phyloP scores from a whole-genome alignment of 2,888 invertebrate species.

The Tribolium freemani region DNA sequence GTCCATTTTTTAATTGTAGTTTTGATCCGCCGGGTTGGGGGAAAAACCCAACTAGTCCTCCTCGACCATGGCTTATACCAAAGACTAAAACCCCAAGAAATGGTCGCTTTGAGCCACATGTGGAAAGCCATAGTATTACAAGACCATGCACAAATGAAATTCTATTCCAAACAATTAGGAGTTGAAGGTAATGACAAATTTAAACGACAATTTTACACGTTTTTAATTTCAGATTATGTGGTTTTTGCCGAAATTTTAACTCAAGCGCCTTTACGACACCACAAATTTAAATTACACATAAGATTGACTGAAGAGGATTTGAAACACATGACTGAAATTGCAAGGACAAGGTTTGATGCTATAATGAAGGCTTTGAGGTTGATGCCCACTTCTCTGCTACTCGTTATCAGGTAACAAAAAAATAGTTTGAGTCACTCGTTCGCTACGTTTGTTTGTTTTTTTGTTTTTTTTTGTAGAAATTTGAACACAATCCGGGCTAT shows the following conservation, averaged over 20 bases:
- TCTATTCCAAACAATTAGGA: conserved; percentile 74
- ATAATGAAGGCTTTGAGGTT: conserved; percentile 74
- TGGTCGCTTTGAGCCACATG: conserved; percentile 76
- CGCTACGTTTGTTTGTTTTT: not conserved
- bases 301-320: conserved; percentile 73
- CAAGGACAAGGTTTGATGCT: conserved; percentile 74
- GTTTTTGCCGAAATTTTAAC: conserved; percentile 79
- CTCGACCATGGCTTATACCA: conserved; percentile 85
- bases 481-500: conserved; percentile 83
- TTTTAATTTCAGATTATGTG: conserved; percentile 68
- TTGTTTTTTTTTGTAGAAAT: conserved; percentile 71
- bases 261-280: conserved; percentile 74
- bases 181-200: conserved; percentile 78
- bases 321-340: conserved; percentile 74
- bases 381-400: conserved; percentile 77
- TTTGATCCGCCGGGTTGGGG: conserved; percentile 72
- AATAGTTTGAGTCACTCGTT: not conserved
- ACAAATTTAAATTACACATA: conserved; percentile 66
- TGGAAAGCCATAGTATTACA: conserved; percentile 81
- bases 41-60: conserved; percentile 75
- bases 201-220: too few species aligned
- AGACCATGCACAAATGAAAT: conserved; percentile 74
- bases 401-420: conserved; percentile 75
- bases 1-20: conserved; percentile 70
- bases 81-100: conserved; percentile 71